phyloP scores from a whole-genome alignment of 1,140 invertebrate species.

The Sinonovacula constricta region DNA sequence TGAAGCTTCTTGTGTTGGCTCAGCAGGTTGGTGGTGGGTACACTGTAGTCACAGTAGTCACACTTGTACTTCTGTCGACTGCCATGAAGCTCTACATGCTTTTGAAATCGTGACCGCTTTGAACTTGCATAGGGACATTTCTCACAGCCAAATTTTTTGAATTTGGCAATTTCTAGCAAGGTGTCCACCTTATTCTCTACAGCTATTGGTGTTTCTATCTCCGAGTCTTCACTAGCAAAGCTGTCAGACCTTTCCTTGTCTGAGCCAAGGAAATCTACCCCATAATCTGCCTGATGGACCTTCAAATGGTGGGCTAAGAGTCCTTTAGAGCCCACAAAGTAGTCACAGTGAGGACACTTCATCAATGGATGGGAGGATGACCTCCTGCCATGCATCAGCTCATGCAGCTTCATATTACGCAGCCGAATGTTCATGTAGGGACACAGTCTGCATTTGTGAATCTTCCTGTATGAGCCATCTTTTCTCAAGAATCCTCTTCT shows the following conservation, averaged over 20 bases:
- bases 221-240: constrained; percentile 45
- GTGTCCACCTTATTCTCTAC: constrained; percentile 68
- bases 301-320: constrained; percentile 89
- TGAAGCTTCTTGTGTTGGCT: constrained; percentile 75
- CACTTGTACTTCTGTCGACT: constrained; percentile 91
- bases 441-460: constrained; percentile 91
- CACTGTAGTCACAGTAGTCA: constrained; percentile 92
- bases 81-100: constrained; percentile 90
- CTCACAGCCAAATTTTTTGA: constrained; percentile 77
- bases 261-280: constrained; percentile 20
- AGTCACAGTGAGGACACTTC: constrained; percentile 91
- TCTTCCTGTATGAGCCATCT: constrained; percentile 86
- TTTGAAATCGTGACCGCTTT: constrained; percentile 90
- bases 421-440: constrained; percentile 87
- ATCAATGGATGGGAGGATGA: constrained; percentile 80
- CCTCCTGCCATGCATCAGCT: constrained; percentile 87
- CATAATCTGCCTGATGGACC: constrained; percentile 82
- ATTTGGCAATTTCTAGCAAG: constrained; percentile 70
- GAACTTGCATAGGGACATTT: constrained; percentile 94
- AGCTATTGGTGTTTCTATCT: constrained; percentile 52
- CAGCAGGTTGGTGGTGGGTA: constrained; percentile 80
- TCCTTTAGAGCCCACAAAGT: constrained; percentile 87
- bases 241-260: constrained; percentile 54
- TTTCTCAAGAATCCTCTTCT: constrained; percentile 67
- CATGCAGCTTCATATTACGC: constrained; percentile 90